These are phyloP conservation scores for Liparis tanakae DNA, from an alignment of 2,797 vertebrate species.

Conservation along the genomic window DNA sequence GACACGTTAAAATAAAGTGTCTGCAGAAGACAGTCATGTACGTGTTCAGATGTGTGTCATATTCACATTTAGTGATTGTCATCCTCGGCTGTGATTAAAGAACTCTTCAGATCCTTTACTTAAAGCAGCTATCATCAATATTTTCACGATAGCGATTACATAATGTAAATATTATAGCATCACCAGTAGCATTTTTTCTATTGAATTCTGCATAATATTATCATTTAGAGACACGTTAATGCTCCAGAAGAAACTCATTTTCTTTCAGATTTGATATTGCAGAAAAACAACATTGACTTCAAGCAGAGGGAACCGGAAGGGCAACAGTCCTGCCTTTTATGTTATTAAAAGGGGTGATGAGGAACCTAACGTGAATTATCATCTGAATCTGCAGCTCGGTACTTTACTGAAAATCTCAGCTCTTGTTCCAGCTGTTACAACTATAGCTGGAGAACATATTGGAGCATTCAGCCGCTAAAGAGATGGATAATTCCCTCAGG, in stretches of 20 bases:
- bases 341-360: too few relatives aligned
- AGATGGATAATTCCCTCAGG: too few relatives aligned
- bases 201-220: neutral
- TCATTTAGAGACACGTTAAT: too few relatives aligned
- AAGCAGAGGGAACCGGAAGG: neutral
- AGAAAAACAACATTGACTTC: neutral
- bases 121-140: neutral
- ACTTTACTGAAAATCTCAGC: neutral
- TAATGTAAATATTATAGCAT: neutral
- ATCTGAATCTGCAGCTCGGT: neutral
- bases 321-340: too few relatives aligned
- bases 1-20: slow-evolving; percentile 2
- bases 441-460: too few relatives aligned
- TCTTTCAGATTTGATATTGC: too few relatives aligned
- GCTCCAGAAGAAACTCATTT: too few relatives aligned
- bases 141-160: neutral
- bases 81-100: neutral
- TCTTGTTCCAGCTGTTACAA: too few relatives aligned
- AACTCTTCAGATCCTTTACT: neutral
- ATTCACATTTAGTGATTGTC: neutral
- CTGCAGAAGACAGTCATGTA: neutral
- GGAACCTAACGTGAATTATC: too few relatives aligned
- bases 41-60: slow-evolving; percentile 3
- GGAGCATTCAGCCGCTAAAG: too few relatives aligned
- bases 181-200: neutral